phyloP scores from a whole-genome alignment of 2,113 vertebrate genomes.

The Spilogale gracilis region DNA sequence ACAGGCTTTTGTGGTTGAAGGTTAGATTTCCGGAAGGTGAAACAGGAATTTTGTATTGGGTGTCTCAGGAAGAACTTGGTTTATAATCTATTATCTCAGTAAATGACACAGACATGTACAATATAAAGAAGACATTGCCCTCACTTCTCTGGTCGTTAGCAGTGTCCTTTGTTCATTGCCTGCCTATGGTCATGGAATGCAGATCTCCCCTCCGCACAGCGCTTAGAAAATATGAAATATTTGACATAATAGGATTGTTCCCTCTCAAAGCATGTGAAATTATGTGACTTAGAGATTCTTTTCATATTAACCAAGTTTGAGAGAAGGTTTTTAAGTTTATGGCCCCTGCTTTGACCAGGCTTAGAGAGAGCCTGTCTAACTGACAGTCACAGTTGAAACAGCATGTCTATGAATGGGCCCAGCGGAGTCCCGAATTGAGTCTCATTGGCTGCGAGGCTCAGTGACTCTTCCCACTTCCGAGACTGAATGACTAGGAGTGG shows the following conservation, averaged over 20 bases:
- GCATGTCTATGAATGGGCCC: background rate
- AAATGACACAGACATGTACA: background rate
- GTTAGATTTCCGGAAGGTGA: conserved; percentile 34
- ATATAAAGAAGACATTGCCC: conserved; percentile 17
- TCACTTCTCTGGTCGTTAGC: background rate
- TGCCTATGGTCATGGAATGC: background rate
- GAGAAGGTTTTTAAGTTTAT: background rate
- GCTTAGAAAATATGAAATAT: background rate
- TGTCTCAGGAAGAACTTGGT: background rate
- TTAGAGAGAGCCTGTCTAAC: background rate
- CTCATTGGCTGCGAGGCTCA: background rate
- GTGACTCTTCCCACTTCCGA: background rate
- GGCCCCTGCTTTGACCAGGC: background rate
- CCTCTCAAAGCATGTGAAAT: background rate
- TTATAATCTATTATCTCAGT: conserved; percentile 27
- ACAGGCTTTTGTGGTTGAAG: background rate
- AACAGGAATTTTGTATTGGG: conserved; percentile 27
- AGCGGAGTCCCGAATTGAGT: background rate
- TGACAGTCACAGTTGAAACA: background rate
- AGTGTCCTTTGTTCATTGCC: background rate
- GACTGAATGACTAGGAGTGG: background rate
- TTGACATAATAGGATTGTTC: background rate
- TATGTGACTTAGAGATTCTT: background rate
- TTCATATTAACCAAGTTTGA: background rate
- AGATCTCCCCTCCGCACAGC: background rate